Base-by-base conservation (phyloP, 1,140 invertebrate genomes). In the Stenopsyche tienmushanensis region DNA sequence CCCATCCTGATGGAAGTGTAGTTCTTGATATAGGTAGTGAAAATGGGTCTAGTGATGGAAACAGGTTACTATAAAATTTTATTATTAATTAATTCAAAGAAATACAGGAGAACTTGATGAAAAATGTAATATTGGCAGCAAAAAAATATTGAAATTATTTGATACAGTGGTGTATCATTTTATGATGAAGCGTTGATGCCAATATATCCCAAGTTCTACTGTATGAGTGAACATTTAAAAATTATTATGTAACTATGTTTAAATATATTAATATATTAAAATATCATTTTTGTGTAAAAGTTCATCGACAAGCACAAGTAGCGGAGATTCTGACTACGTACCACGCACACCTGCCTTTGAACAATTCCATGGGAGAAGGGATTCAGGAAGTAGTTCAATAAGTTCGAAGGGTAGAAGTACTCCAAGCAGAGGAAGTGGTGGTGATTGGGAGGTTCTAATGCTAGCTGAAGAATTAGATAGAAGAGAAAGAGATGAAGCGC, bases 381-480 rank as follows among this genome's bases (percentile, higher is more conserved):
- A 47, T 47, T 60, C 57, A 18, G 42, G 29, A 1, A 60, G 57
- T 13, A 47, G 57, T 47, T 42, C 42, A 18, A 41, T 60, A 25
- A 52, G 45, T 39, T 62, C 63, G 20, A 9, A 29, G 20, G 18
- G 26, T 45, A 45, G 17, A 45, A 54, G 62, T 21, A 0, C 45
- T 17, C 21, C 45, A 8, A 50, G 60, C 17, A 26, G 54, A n/a
- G 75, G 76, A 2, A 78, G 80, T 8, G 83, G 83, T 49, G 84
- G 85, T 70, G 86, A 91, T 66, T 91, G 90, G 90, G 90, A 92
- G 74, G 84, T 90, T 0, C 82, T 86, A 71, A 88, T 91, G 87
- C 75, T 91, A 20, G 89, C 88, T 0, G 82, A 88, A 55, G 85
- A 90, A 72, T 80, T 91, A 67, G 87, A 89, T 54, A 82, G 81